Percentiles rank a stretch among this genome's conserved stretches.
phyloP scores from a whole-genome alignment of 2,113 vertebrate species.

The Zosterops borbonicus region DNA sequence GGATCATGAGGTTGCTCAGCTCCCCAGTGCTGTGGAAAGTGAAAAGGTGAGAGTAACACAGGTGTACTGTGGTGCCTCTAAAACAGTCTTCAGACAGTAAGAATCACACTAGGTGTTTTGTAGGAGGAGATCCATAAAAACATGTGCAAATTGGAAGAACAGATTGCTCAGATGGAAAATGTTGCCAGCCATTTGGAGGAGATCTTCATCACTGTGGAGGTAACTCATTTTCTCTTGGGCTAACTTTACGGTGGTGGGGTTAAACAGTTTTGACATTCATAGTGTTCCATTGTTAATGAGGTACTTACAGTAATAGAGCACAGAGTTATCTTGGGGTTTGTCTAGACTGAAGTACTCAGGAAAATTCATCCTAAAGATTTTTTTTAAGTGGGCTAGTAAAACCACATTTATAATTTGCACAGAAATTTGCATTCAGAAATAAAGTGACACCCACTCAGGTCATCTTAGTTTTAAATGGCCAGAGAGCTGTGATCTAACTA shows the following conservation, averaged over 20 bases:
- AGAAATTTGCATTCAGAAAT: not conserved
- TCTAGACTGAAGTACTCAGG: not conserved
- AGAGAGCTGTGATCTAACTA: not conserved
- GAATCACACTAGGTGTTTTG: slow-evolving; percentile 1
- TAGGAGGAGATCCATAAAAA: slow-evolving; percentile 80
- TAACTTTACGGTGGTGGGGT: not conserved
- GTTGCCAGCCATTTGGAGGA: slow-evolving; percentile 93
- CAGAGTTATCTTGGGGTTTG: not conserved
- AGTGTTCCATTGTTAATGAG: not conserved
- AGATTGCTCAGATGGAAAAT: slow-evolving; percentile 90
- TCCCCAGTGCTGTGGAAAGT: slow-evolving; percentile 63
- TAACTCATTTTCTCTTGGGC: slow-evolving; percentile 56
- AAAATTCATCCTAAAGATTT: not conserved
- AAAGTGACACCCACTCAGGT: not conserved
- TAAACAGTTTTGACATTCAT: not conserved
- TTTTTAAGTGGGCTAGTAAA: not conserved
- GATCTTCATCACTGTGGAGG: slow-evolving; percentile 96
- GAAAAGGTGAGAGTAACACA: slow-evolving; percentile 74
- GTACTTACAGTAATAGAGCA: not conserved
- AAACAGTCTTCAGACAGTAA: not conserved
- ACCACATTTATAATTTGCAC: not conserved
- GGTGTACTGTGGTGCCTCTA: not conserved
- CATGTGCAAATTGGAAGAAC: slow-evolving; percentile 81
- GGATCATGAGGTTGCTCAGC: slow-evolving; percentile 73
- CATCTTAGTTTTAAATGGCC: not conserved